Base-by-base conservation (phyloP, 2,888 invertebrate species). In the Chalcis sispes region DNA sequence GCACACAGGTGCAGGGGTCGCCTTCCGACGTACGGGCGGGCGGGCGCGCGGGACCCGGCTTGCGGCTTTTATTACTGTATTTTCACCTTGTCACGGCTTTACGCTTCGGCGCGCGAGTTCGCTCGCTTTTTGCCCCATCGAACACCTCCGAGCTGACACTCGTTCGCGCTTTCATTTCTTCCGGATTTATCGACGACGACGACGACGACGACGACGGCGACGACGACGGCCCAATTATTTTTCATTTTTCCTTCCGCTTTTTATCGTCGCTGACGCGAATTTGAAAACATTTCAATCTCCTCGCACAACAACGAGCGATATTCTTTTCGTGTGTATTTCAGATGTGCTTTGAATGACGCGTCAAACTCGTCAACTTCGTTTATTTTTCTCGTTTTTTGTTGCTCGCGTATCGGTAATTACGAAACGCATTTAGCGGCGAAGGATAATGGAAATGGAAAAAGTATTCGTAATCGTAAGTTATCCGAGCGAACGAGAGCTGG, bases 51-150 rank as follows among this genome's bases (percentile, higher is more conserved):
- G 75, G 73, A 65, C 70, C 78, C 80, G 82, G 85, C 84, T 83
- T 84, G 85, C 82, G 84, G 86, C 85, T 87, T 88, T 88, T 88
- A 88, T 88, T 87, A 87, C 87, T 87, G 87, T 85, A 86, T 88
- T 88, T 88, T 88, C 88, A 88, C 88, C 86, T 87, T 86, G 86
- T 88, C 86, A 84, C 82, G 82, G 84, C 83, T 84, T 84, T 85
- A 83, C 83, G 85, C 84, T 83, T 84, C 83, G 83, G 79, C 82
- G 82, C 85, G 84, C 84, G n/a, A n/a, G n/a, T n/a, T n/a, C n/a
- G n/a, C n/a, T n/a, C 15, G 18, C 20, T 86, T 83, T 40, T 83
- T 84, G 84, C 83, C 82, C 85, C 85, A 84, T 85, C 84, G 85
- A 87, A 83, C 82, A 82, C 64, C 75, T 56, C 58, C 50, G n/a